Evolutionary conservation across 1,140 invertebrate species (phyloP), one percentile per base, ranked within the genome.

Genomic region (Hormaphis cornu): DNA sequence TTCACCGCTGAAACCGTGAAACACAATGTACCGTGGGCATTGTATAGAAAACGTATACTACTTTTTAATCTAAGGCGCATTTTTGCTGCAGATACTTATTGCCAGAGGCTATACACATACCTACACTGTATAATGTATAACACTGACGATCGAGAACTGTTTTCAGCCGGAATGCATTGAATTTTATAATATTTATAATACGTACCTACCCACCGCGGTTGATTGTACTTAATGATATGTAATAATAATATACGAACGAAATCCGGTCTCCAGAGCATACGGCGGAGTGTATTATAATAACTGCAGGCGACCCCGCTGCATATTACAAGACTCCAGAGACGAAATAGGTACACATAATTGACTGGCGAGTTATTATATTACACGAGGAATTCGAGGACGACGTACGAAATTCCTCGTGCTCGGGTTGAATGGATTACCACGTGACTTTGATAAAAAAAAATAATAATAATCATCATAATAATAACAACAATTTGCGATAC

Each of bases 361-460:
- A 16, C 54, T 40, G 20, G 54, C 35, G 20, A 37, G 24, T 58
- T 58, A 58, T 58, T 58, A 58, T 40, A 40, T 58, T 58, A 58
- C 24, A 40, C 22, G 35, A 58, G 14, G 35, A 58, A 35, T 40
- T 58, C 54, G 54, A 58, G 54, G 54, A 58, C n/a, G n/a, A n/a
- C 54, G 54, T 40, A 24, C 20, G 54, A 14, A 58, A 58, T 58
- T 58, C 54, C 54, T 58, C 35, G n/a, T 20, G n/a, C 54, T 58
- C 33, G 35, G 35, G 54, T 58, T 58, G 54, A 58, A 58, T 58
- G 54, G 40, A 58, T 58, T 58, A 56, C 20, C 28, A 16, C 16
- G 54, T 40, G n/a, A n/a, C n/a, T 24, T 24, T 40, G 24, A 58
- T 37, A 58, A 40, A 58, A n/a, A 10, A 24, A n/a, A 54, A 58